Percentiles rank a stretch among this genome's conserved stretches.
phyloP scores from a whole-genome alignment of 2,113 vertebrate genomes.

The Charina bottae region DNA sequence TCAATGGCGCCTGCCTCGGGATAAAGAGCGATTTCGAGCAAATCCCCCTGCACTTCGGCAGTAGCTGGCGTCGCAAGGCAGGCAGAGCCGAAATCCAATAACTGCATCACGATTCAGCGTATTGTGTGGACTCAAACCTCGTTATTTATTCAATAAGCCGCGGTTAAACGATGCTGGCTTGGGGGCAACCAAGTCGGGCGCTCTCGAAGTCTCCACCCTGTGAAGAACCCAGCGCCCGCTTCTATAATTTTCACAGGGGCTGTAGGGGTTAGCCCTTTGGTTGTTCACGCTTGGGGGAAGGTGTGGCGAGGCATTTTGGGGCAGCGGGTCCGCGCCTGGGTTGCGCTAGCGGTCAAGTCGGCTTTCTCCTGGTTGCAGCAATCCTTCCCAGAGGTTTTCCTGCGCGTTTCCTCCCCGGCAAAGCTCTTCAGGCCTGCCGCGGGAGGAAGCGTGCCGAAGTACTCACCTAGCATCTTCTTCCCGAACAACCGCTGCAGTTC shows the following conservation, averaged over 20 bases:
- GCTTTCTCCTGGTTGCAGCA: neutral
- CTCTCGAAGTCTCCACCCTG: neutral
- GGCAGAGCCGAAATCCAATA: neutral
- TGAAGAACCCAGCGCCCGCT: neutral
- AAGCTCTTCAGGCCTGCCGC: neutral
- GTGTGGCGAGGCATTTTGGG: neutral
- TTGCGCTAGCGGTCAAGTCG: neutral
- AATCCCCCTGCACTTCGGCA: neutral
- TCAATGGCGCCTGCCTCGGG: neutral
- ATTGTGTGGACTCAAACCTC: neutral
- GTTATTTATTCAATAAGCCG: neutral
- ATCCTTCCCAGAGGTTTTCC: neutral
- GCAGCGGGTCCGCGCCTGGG: neutral
- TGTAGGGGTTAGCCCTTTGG: neutral
- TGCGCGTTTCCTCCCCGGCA: neutral
- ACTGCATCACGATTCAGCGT: neutral
- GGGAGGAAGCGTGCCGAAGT: neutral
- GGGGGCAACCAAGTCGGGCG: neutral
- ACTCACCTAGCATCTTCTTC: neutral
- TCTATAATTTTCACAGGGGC: neutral
- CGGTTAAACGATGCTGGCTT: neutral
- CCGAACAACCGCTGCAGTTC: neutral
- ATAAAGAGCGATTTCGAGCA: neutral
- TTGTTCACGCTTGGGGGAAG: neutral
- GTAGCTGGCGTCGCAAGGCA: neutral